These are phyloP conservation scores for Odocoileus hemionus DNA, from an alignment of 2,113 vertebrate genomes.

Conservation along the genomic window DNA sequence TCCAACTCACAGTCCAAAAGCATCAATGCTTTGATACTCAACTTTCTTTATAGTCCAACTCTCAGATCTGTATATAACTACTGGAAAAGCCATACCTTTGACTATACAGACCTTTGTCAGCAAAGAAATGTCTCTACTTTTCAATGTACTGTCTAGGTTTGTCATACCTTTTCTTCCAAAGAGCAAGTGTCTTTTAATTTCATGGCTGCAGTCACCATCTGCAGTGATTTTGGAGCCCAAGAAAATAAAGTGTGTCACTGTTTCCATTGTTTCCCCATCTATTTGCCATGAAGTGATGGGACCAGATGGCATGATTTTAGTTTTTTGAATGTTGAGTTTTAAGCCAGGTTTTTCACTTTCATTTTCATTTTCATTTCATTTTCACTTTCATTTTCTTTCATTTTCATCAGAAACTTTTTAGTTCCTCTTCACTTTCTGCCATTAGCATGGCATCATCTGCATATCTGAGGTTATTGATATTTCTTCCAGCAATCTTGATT, in stretches of 20 bases:
- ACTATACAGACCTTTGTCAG: background rate
- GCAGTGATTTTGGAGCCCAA: background rate
- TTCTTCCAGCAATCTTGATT: background rate
- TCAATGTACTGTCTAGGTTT: background rate
- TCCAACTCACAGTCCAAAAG: background rate
- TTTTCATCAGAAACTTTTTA: background rate
- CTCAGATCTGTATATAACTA: background rate
- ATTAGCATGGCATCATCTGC: background rate
- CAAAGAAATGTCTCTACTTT: background rate
- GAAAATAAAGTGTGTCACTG: background rate
- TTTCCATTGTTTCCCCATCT: background rate
- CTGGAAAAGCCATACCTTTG: background rate
- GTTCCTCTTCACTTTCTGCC: background rate
- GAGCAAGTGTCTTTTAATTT: background rate
- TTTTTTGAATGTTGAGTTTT: background rate
- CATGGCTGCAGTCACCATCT: background rate
- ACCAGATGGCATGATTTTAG: background rate
- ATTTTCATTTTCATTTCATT: no score
- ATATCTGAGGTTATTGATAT: background rate
- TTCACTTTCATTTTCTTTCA: background rate
- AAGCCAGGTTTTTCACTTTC: background rate
- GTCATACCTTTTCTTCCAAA: background rate
- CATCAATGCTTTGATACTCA: background rate
- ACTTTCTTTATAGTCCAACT: background rate
- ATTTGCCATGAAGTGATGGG: background rate